A percentile compares a stretch with the other conserved stretches of the same genome.
These are phyloP conservation scores for Trichomalopsis sarcophagae DNA, from an alignment of 1,140 invertebrate species.

Conservation along the genomic window DNA sequence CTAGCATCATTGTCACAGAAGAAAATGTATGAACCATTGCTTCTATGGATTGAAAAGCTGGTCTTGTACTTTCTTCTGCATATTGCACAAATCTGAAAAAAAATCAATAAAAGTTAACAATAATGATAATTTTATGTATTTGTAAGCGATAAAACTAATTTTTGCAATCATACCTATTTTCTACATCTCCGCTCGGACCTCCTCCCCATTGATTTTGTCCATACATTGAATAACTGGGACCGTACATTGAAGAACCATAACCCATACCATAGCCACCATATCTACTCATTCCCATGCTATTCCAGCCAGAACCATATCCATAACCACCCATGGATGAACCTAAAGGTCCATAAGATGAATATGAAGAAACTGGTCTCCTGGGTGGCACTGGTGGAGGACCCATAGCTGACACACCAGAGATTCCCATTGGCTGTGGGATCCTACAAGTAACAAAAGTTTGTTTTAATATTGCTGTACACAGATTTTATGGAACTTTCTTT, in stretches of 20 bases:
- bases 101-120: background rate
- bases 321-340: constrained; percentile 60
- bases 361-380: constrained; percentile 57
- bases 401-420: constrained; percentile 36
- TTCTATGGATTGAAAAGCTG: constrained; percentile 96
- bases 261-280: constrained; percentile 58
- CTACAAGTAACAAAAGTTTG: constrained; percentile 33
- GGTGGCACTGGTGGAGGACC: constrained; percentile 66
- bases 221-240: constrained; percentile 66
- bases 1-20: constrained; percentile 96
- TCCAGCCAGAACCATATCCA: constrained; percentile 62
- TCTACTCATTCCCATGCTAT: constrained; percentile 59
- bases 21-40: constrained; percentile 92
- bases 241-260: constrained; percentile 61
- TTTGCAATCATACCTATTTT: constrained; percentile 74
- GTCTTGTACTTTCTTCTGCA: constrained; percentile 92
- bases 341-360: constrained; percentile 63
- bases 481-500: no score
- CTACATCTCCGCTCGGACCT: constrained; percentile 77
- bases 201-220: constrained; percentile 68
- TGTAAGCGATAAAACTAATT: constrained; percentile 1
- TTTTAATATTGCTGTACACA: background rate
- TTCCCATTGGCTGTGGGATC: constrained; percentile 53
- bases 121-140: background rate
- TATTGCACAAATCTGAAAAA: constrained; percentile 84